Evolutionary conservation across 2,888 invertebrate species (phyloP).

Genomic region (Petrolisthes manimaculis): DNA sequence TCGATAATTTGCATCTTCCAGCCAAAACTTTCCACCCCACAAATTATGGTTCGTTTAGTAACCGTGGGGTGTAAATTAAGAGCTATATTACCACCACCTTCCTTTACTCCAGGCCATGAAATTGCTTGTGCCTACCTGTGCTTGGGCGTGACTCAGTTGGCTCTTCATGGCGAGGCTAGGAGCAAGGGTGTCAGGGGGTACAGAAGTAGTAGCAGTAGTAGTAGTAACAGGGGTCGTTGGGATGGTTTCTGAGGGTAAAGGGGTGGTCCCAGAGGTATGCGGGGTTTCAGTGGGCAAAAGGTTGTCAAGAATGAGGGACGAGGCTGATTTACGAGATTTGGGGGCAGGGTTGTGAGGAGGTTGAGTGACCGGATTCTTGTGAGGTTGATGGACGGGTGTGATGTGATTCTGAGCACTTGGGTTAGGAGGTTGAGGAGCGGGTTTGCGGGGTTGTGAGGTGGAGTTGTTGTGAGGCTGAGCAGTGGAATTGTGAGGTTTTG

Average conservation of each 20-base stretch:
- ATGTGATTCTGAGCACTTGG: too few species aligned
- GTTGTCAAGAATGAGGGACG: not conserved
- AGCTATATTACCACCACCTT: not conserved
- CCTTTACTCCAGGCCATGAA: not conserved
- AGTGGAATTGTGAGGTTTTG: too few species aligned
- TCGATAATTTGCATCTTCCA: too few species aligned
- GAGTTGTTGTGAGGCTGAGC: too few species aligned
- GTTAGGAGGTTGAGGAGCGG: too few species aligned
- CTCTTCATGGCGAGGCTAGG: not conserved
- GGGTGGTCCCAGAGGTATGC: not conserved
- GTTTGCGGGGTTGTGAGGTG: too few species aligned
- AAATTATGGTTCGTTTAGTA: too few species aligned
- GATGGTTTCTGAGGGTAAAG: not conserved
- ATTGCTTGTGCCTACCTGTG: not conserved
- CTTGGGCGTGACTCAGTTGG: slow-evolving; percentile 1
- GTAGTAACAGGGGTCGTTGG: not conserved
- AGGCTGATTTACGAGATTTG: not conserved
- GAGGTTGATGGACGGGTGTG: too few species aligned
- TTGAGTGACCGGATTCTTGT: too few species aligned
- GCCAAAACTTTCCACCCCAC: too few species aligned
- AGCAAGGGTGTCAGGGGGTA: not conserved
- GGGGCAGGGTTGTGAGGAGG: not conserved
- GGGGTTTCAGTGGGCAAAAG: not conserved
- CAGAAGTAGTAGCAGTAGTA: not conserved
- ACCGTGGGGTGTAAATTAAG: too few species aligned